These are phyloP conservation scores for Listronotus oregonensis DNA, from an alignment of 1,140 invertebrate genomes.

Conservation along the genomic window DNA sequence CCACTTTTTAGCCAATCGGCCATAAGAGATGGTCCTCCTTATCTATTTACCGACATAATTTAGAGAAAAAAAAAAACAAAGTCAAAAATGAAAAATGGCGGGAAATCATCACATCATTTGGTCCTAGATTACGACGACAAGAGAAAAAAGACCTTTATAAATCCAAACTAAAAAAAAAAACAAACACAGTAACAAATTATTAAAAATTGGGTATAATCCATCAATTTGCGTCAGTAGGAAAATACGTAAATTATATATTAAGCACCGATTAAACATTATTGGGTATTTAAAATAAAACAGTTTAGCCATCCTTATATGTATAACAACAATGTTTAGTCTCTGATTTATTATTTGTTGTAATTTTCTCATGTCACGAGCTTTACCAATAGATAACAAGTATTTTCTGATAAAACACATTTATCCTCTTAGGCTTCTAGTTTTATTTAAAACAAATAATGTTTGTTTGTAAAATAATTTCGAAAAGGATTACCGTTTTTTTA, in stretches of 20 bases:
- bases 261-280: conserved; percentile 7
- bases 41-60: no score
- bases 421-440: conserved; percentile 22
- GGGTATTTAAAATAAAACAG: conserved; percentile 14
- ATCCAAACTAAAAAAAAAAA: no score
- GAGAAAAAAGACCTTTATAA: no score
- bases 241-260: conserved; percentile 11
- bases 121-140: no score
- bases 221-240: conserved; percentile 15
- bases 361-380: conserved; percentile 17
- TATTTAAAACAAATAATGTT: conserved; percentile 28
- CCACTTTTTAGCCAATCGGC: no score
- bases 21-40: no score
- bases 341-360: conserved; percentile 36
- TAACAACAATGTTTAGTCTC: conserved; percentile 33
- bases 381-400: conserved; percentile 26
- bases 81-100: no score
- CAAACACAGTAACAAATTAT: no score
- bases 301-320: conserved; percentile 7
- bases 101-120: no score
- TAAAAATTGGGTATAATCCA: no score
- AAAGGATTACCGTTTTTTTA: conserved; percentile 16
- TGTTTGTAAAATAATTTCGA: conserved; percentile 20
- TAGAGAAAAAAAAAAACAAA: no score
- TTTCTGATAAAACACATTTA: conserved; percentile 34